Conservation (phyloP, 2,113 vertebrate genomes). For the Xiphias gladius region DNA sequence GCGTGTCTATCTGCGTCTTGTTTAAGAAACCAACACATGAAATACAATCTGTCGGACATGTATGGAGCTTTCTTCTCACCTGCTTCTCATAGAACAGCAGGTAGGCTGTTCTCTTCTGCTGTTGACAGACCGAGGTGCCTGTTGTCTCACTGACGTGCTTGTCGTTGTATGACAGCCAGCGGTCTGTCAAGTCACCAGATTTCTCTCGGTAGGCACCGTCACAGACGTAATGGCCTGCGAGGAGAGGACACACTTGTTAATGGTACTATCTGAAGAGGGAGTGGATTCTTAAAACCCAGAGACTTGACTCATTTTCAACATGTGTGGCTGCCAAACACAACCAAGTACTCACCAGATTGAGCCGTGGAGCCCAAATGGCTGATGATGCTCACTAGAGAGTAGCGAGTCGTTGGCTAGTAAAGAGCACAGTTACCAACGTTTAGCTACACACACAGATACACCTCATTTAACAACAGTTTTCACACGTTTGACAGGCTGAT, state of each 20-base stretch:
- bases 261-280: not conserved
- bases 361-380: not conserved
- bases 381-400: conserved; percentile 9
- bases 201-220: not conserved
- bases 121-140: not conserved
- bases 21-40: too few species aligned
- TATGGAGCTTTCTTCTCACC: not conserved
- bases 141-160: not conserved
- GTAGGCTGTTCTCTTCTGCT: not conserved
- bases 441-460: not conserved
- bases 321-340: not conserved
- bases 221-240: conserved; percentile 11
- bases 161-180: not conserved
- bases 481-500: not conserved
- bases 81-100: not conserved
- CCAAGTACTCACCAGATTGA: not conserved
- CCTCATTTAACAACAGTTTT: not conserved
- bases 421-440: not conserved
- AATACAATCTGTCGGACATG: not conserved
- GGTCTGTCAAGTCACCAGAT: not conserved
- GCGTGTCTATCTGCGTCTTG: too few species aligned
- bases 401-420: not conserved
- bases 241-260: not conserved
- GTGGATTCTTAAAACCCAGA: too few species aligned
- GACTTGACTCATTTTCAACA: not conserved